Conservation (phyloP, 2,888 invertebrate species). For the Drosophila mulleri region DNA sequence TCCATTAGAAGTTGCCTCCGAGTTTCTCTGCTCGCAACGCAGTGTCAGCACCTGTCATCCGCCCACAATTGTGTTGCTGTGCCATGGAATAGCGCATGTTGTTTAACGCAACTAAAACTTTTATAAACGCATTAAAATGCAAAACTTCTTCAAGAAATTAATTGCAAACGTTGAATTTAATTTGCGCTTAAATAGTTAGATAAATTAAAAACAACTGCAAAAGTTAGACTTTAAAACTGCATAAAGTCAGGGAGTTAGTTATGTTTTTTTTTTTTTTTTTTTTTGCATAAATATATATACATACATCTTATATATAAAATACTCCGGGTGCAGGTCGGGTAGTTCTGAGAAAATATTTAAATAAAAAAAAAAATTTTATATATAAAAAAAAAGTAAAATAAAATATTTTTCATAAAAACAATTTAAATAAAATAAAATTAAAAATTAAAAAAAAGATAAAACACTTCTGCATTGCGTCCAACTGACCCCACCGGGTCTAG, state of each 20-base stretch:
- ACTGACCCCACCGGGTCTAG: no score
- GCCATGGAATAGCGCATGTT: not conserved
- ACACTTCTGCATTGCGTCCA: no score
- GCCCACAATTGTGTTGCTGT: not conserved
- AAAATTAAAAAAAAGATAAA: no score
- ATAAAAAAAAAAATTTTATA: no score
- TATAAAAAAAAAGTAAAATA: no score
- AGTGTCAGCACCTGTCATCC: not conserved
- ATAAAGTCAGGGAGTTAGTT: not conserved
- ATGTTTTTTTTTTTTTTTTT: no score
- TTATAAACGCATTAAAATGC: constrained; percentile 4
- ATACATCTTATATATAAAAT: no score
- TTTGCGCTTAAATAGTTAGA: constrained; percentile 1
- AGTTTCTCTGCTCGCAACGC: not conserved
- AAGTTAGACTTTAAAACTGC: not conserved
- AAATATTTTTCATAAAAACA: no score
- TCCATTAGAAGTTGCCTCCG: not conserved
- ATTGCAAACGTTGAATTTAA: not conserved
- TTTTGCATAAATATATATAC: not conserved
- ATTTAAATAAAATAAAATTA: no score
- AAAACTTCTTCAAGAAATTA: constrained; percentile 2
- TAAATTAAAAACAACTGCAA: not conserved
- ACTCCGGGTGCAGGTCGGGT: no score
- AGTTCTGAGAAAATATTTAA: no score
- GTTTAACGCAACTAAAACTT: constrained; percentile 6